Percentiles rank a stretch among this genome's conserved stretches.
Evolutionary conservation across 2,113 vertebrate species (phyloP).

Genomic region (Hemibagrus wyckioides): DNA sequence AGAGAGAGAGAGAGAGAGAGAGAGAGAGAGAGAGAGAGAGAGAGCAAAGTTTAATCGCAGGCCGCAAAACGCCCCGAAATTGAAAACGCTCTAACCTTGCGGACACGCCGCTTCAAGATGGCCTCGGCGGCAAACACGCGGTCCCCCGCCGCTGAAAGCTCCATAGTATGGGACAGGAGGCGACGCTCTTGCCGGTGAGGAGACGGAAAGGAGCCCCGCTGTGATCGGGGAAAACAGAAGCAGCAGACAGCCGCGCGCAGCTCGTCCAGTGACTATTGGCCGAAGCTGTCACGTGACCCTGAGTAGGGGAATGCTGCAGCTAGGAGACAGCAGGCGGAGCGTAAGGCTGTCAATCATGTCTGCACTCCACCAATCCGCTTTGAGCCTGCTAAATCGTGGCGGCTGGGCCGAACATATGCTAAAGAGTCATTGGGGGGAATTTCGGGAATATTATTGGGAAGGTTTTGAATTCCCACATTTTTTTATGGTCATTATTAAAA

Average conservation of each 20-base stretch:
- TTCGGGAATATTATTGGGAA: too few species aligned
- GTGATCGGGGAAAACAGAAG: slow-evolving; percentile 21
- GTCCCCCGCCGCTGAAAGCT: slow-evolving; percentile 91
- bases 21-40: slow-evolving; percentile 4
- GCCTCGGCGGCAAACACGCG: slow-evolving; percentile 94
- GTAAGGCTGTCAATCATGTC: neutral
- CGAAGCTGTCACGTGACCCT: neutral
- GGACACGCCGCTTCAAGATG: slow-evolving; percentile 90
- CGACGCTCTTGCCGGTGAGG: slow-evolving; percentile 27
- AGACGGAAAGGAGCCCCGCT: slow-evolving; percentile 36
- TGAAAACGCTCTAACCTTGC: slow-evolving; percentile 79
- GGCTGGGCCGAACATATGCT: too few species aligned
- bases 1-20: neutral
- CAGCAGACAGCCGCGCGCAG: neutral
- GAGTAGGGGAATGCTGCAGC: slow-evolving; percentile 20
- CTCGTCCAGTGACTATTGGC: slow-evolving; percentile 8
- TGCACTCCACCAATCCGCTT: neutral
- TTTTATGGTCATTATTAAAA: too few species aligned
- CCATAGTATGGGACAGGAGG: slow-evolving; percentile 76
- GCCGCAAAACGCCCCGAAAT: slow-evolving; percentile 23
- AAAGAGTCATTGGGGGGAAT: too few species aligned
- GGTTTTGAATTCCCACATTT: too few species aligned
- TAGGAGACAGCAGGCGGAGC: neutral
- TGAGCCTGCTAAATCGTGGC: neutral
- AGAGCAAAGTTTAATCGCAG: slow-evolving; percentile 49